Base-by-base conservation (phyloP, 2,888 invertebrate genomes). In the Leucoptera coffeella region DNA sequence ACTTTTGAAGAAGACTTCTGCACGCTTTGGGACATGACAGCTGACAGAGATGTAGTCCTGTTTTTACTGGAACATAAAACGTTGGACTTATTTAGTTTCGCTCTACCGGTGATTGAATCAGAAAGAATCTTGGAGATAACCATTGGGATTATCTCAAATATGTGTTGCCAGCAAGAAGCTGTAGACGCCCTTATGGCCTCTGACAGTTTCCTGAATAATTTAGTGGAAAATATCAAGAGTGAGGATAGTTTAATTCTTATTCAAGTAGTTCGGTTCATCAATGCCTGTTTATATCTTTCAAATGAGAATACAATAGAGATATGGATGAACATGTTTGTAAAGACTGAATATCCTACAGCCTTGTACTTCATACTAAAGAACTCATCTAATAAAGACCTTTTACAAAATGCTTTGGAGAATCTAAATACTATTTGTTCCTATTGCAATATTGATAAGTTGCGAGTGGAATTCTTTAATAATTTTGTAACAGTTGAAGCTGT, bases 11-110 rank as follows among this genome's bases (percentile, higher is more conserved):
- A 75, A 13, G 82, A 87, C 41, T 60, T 89, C 19, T 85, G 86
- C 42, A 77, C 78, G 4, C 49, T 90, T 1, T 90, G 90, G 90
- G 88, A 90, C 38, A 89, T 88, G 86, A 83, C 88, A 1, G 72
- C 81, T 1, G 85, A 89, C 37, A 73, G 76, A 35, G 87, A 86
- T 42, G 82, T 90, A 1, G 83, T 85, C 7, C 43, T 74, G 22
- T 81, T 82, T 42, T 56, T 90, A 8, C 54, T 82, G 29, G 67
- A 80, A 37, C 75, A 85, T 32, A 74, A 83, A 32, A 78, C 80
- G 30, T 61, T 85, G 4, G 75, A 79, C 29, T 58, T 87, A 11
- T 76, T 82, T 10, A 62, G 74, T 35, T 67, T 75, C 30, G 72
- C 74, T 1, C 43, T 82, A 25, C 61, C 67, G 23, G 53, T 55